Evolutionary conservation across 2,113 vertebrate species (phyloP).

Genomic region (Vulpes ferrilata): DNA sequence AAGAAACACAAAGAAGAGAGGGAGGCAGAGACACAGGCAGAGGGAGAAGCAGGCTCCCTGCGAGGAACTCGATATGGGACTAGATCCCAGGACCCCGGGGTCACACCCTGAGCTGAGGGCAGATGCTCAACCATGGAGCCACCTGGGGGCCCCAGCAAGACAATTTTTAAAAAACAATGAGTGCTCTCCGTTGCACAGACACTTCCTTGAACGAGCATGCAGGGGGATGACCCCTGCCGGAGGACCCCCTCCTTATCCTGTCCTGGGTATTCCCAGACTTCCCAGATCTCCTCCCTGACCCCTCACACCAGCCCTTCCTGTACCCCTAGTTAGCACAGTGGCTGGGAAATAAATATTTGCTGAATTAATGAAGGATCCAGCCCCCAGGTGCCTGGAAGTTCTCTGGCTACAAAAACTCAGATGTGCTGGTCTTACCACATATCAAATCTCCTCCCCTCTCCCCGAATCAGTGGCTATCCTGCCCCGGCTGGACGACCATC

Average conservation of each 20-base stretch:
- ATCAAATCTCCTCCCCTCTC: neutral
- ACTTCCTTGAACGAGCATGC: neutral
- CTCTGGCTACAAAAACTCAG: neutral
- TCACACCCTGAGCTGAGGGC: no score
- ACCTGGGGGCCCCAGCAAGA: no score
- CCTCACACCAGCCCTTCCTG: neutral
- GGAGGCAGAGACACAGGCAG: no score
- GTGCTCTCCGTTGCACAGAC: no score
- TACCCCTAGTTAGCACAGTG: neutral
- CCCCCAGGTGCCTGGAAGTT: neutral
- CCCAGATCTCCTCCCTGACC: neutral
- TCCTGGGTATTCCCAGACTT: neutral
- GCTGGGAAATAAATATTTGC: neutral
- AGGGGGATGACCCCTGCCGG: rapidly evolving
- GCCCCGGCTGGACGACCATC: neutral
- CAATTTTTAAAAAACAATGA: no score
- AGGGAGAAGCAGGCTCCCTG: no score
- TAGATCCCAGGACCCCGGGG: no score
- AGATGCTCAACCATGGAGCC: no score
- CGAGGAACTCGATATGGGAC: no score
- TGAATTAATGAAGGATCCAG: neutral
- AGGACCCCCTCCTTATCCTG: neutral
- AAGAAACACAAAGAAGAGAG: no score
- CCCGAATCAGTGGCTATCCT: neutral
- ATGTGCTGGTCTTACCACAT: neutral